Evolutionary conservation across 2,888 invertebrate species (phyloP).

Genomic region (Hypena proboscidalis): DNA sequence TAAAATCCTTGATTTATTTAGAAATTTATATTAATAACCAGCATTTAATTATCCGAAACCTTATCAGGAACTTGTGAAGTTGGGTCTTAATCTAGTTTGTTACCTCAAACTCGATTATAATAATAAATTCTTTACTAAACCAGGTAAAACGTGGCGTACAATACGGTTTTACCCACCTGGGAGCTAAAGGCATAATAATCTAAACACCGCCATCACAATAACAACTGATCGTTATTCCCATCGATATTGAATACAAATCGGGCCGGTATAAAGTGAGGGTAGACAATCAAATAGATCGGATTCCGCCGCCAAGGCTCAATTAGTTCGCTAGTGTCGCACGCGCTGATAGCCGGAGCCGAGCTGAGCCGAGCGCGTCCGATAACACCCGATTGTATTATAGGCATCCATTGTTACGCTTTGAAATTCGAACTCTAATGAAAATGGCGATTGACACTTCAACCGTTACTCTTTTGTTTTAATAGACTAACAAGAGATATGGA

Average conservation of each 20-base stretch:
- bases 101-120: no score
- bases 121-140: no score
- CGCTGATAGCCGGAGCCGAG: constrained; percentile 17
- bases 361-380: constrained; percentile 17
- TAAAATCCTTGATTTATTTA: no score
- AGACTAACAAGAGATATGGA: no score
- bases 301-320: constrained; percentile 40
- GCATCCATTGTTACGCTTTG: constrained; percentile 16
- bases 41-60: no score
- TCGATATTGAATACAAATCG: constrained; percentile 16
- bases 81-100: no score
- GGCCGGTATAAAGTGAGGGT: constrained; percentile 33
- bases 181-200: no score
- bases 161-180: no score
- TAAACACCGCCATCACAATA: constrained; percentile 2
- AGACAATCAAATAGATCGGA: constrained; percentile 51
- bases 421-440: constrained; percentile 36
- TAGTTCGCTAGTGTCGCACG: constrained; percentile 26
- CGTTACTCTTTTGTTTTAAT: constrained; percentile 19
- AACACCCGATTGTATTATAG: constrained; percentile 12
- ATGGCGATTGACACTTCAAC: constrained; percentile 38
- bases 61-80: no score
- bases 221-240: constrained; percentile 6
- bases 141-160: no score
- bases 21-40: no score